A percentile compares a stretch with the other conserved stretches of the same genome.
phyloP scores from a whole-genome alignment of 2,797 vertebrate species.

The Okamejei kenojei region DNA sequence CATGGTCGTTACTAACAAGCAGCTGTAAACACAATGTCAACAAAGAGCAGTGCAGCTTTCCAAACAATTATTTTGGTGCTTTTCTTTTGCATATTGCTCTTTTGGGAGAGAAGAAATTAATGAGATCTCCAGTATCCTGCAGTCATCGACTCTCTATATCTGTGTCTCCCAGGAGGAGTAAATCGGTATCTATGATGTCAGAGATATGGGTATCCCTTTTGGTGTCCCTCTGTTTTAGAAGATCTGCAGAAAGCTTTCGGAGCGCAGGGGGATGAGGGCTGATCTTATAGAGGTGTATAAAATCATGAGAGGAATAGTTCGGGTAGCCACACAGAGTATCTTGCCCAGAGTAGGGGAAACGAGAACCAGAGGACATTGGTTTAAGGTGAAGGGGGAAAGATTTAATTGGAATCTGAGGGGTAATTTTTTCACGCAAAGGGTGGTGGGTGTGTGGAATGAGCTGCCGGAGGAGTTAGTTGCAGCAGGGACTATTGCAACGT shows the following conservation, averaged over 20 bases:
- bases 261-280: too few relatives aligned
- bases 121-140: not conserved
- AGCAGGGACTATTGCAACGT: too few relatives aligned
- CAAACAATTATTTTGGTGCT: not conserved
- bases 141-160: not conserved
- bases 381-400: too few relatives aligned
- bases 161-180: not conserved
- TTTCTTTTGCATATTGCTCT: not conserved
- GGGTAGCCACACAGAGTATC: too few relatives aligned
- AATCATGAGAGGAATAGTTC: too few relatives aligned
- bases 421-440: too few relatives aligned
- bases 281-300: too few relatives aligned
- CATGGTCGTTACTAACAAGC: not conserved
- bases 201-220: not conserved
- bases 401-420: too few relatives aligned
- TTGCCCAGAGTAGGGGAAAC: too few relatives aligned
- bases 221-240: not conserved
- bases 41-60: not conserved
- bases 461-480: too few relatives aligned
- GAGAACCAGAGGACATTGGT: too few relatives aligned
- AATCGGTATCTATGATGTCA: not conserved
- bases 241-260: not conserved
- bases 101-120: constrained; percentile 6
- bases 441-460: too few relatives aligned
- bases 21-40: not conserved